Base-by-base conservation (phyloP, 2,888 invertebrate genomes). In the Chesias legatella region DNA sequence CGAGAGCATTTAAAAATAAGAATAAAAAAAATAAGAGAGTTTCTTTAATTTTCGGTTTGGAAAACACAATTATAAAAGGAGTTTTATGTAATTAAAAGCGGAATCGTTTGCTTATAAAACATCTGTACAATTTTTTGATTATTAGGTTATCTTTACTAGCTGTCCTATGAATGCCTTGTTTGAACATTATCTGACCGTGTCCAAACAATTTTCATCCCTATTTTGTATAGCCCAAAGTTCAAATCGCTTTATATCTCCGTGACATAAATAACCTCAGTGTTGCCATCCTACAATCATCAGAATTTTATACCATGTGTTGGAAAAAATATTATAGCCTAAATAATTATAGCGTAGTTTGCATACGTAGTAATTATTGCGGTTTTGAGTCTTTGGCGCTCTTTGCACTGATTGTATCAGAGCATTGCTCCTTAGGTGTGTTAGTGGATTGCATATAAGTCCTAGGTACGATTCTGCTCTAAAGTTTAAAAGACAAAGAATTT, bases 301-400 rank as follows among this genome's bases (percentile, higher is more conserved):
- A 32, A 36, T 36, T 44, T 43, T 40, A 36, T 45, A 45, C 40
- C 40, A 45, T 33, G 36, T 45, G 45, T 40, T 28, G 34, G 43
- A 40, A 41, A 33, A 40, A 44, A 39, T 38, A 43, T 43, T 38
- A 38, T 8, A 36, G 33, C 35, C 45, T 33, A 40, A 35, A 40
- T 44, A 44, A 45, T 37, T 36, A 40, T 37, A 28, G 25, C 21
- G 11, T 17, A 40, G 29, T 40, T 45, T 40, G 40, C 39, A 40
- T 45, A 40, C 13, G 29, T 30, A 22, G 36, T 40, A 36, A 45
- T 33, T 29, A 13, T 29, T 28, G 17, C 9, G 6, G 32, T 35
- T 34, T 35, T 36, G 32, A 32, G 17, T 8, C 32, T 33, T 24
- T 27, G 39, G 27, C 23, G 39, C 35, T 32, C 27, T 28, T 35